A percentile compares a stretch with the other conserved stretches of the same genome.
Evolutionary conservation across 1,140 invertebrate genomes (phyloP).

Genomic region (Globodera ellingtonae): DNA sequence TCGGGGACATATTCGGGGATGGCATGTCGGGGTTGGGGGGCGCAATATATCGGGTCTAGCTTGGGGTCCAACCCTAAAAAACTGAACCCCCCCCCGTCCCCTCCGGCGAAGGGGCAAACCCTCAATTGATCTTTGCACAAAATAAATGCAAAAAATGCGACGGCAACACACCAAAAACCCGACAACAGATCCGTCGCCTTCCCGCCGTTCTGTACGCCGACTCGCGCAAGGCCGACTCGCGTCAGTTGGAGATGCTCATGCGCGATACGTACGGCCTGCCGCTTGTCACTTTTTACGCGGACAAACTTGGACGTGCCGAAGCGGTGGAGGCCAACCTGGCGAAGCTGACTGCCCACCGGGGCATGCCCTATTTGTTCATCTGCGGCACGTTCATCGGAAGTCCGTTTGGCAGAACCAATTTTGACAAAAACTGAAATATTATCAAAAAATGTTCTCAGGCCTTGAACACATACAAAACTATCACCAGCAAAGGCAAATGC

Average conservation of each 20-base stretch:
- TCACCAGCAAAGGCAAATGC: slow-evolving; percentile 58
- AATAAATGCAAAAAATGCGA: slow-evolving; percentile 1
- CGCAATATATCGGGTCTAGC: no score
- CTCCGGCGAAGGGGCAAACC: no score
- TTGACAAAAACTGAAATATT: neutral
- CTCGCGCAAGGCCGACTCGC: slow-evolving; percentile 47
- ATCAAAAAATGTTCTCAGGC: slow-evolving; percentile 33
- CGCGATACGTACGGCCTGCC: slow-evolving; percentile 63
- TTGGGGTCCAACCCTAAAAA: no score
- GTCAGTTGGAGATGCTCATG: slow-evolving; percentile 50
- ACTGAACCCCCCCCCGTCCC: no score
- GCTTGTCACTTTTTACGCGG: slow-evolving; percentile 64
- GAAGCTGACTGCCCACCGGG: slow-evolving; percentile 61
- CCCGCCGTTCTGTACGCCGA: slow-evolving; percentile 64
- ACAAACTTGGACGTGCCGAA: slow-evolving; percentile 60
- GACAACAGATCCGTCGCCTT: slow-evolving; percentile 61
- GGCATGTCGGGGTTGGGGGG: no score
- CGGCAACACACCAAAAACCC: neutral
- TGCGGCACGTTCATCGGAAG: slow-evolving; percentile 66
- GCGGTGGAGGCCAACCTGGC: slow-evolving; percentile 56
- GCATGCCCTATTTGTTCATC: slow-evolving; percentile 64
- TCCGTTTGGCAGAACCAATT: slow-evolving; percentile 23
- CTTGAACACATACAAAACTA: slow-evolving; percentile 64
- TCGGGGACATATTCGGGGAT: no score
- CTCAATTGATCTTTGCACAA: no score